Base-by-base conservation (phyloP, 2,797 vertebrate species). In the Leptatherina wallacei region DNA sequence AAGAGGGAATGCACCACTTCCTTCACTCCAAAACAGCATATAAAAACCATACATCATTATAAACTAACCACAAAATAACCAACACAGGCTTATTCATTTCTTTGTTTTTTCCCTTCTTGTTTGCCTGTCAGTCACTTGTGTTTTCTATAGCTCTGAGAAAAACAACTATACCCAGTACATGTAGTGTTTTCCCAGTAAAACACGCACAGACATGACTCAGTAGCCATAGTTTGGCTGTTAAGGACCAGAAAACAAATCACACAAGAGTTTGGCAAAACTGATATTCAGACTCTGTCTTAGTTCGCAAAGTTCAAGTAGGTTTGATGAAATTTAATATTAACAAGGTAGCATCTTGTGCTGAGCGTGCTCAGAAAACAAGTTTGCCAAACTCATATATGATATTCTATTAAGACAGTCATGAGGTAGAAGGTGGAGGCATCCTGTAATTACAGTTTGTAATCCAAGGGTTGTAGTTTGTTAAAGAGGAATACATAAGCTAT, bases 131-230 rank as follows among this genome's bases (percentile, higher is more conserved):
- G 58, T 66, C 56, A 62, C 85, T 89, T 91, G 89, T 83, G 51
- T 85, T 82, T 85, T 87, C 84, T 89, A 85, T 90, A 90, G 90
- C 89, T 90, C 88, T 82, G 73, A 88, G 63, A 78, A 36, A 62
- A 65, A 80, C 64, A 70, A 60, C 30, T 75, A 49, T 69, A 72
- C 36, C 70, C 57, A 66, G 55, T 44, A 35, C 35, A 74, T 69
- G 54, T 62, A 58, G 27, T 24, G 73, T 55, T 75, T 62, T 65
- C 60, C 65, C 62, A 63, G 38, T 77, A 30, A 8, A 44, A 20
- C 61, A 22, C 14, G 80, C 78, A 78, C 85, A 91, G 78, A 88
- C 82, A 81, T 90, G 88, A 85, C 82, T 72, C 84, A 67, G 68
- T 44, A 71, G 87, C 82, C 88, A 88, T 84, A 75, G 83, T 88